Percentiles rank a stretch among this genome's conserved stretches.
Evolutionary conservation across 1,140 invertebrate species (phyloP).

Genomic region (Harpegnathos saltator): DNA sequence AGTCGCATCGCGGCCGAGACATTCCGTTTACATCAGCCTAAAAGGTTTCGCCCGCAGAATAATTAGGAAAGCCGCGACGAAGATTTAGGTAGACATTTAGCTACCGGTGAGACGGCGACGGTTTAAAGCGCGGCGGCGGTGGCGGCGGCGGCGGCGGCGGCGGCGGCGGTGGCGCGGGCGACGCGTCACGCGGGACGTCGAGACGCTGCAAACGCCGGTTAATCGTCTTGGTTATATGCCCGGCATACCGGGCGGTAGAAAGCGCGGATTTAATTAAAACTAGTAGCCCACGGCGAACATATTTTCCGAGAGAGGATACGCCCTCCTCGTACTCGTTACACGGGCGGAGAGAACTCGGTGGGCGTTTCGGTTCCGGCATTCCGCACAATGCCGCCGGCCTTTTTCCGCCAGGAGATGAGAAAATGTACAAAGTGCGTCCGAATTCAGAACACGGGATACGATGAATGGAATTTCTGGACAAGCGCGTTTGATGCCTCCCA

Average conservation of each 20-base stretch:
- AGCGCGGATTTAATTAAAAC: conserved; percentile 82
- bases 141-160: no score
- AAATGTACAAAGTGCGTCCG: conserved; percentile 71
- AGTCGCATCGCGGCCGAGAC: conserved; percentile 46
- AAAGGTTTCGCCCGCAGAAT: conserved; percentile 55
- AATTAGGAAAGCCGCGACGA: conserved; percentile 58
- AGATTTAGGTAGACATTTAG: conserved; percentile 69
- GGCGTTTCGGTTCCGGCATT: conserved; percentile 75
- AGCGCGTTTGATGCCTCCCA: neutral
- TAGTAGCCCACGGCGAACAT: conserved; percentile 80
- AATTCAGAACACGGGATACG: conserved; percentile 61
- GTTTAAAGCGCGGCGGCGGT: conserved; percentile 57
- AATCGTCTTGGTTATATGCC: conserved; percentile 76
- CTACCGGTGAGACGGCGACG: conserved; percentile 47
- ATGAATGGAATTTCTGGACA: conserved; percentile 42
- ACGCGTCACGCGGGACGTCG: conserved; percentile 60
- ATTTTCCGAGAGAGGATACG: conserved; percentile 77
- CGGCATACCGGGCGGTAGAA: conserved; percentile 68
- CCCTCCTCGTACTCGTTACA: conserved; percentile 73
- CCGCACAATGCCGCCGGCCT: conserved; percentile 67
- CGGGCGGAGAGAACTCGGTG: conserved; percentile 70
- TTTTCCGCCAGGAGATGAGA: conserved; percentile 73
- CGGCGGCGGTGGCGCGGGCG: conserved; percentile 36
- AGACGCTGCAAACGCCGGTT: conserved; percentile 72
- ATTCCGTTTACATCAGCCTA: conserved; percentile 56